Conservation (phyloP, 2,113 vertebrate genomes). For the Sisor rabdophorus region DNA sequence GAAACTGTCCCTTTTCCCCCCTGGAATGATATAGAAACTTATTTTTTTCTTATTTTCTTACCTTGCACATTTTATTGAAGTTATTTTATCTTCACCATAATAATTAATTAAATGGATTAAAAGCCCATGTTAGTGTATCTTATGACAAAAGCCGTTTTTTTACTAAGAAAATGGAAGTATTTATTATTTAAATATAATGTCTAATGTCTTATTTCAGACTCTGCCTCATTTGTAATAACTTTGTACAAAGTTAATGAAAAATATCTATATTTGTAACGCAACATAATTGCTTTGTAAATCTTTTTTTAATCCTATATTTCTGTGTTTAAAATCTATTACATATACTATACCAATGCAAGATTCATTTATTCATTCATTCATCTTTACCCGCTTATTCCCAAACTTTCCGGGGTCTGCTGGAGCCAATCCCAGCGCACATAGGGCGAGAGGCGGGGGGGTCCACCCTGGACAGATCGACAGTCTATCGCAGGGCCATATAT, state of each 20-base stretch:
- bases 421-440: too few relatives aligned
- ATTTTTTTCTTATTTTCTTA: not conserved
- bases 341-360: too few relatives aligned
- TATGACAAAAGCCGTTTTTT: not conserved
- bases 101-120: not conserved
- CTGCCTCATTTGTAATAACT: not conserved
- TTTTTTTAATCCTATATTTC: not conserved
- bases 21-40: not conserved
- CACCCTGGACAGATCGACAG: too few relatives aligned
- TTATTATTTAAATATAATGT: constrained; percentile 42
- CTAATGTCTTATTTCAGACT: constrained; percentile 22
- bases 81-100: not conserved
- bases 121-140: constrained; percentile 3
- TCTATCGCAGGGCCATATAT: too few relatives aligned
- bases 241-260: constrained; percentile 5
- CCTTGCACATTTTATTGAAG: not conserved
- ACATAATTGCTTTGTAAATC: constrained; percentile 8
- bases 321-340: not conserved
- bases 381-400: too few relatives aligned
- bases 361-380: too few relatives aligned
- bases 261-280: constrained; percentile 36
- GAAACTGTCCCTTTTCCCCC: constrained; percentile 28
- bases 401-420: too few relatives aligned
- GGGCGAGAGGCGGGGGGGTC: too few relatives aligned
- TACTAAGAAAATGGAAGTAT: constrained; percentile 12